phyloP scores from a whole-genome alignment of 2,797 vertebrate genomes.

The Cirrhinus molitorella region DNA sequence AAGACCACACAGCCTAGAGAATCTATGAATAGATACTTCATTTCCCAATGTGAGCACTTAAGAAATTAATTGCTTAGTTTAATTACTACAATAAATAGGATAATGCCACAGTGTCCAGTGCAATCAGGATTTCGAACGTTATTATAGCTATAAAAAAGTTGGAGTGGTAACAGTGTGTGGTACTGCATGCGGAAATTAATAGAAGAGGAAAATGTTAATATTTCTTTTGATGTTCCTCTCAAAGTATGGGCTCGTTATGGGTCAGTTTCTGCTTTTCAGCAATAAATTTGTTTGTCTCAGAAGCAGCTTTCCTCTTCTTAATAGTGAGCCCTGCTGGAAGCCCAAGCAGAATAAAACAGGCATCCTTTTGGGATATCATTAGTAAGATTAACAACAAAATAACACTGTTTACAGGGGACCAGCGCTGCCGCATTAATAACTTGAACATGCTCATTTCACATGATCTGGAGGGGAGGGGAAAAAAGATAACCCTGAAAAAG shows the following conservation, averaged over 20 bases:
- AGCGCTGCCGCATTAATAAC: constrained; percentile 61
- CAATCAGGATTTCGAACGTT: constrained; percentile 7
- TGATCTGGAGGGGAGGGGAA: neutral
- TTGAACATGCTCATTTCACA: constrained; percentile 64
- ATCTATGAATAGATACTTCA: constrained; percentile 8
- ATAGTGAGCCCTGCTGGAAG: constrained; percentile 50
- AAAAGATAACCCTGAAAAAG: constrained; percentile 40
- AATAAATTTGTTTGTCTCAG: constrained; percentile 56
- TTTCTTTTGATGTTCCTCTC: constrained; percentile 46
- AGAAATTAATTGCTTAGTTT: constrained; percentile 30
- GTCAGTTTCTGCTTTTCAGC: constrained; percentile 59
- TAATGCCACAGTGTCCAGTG: constrained; percentile 19
- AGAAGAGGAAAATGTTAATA: constrained; percentile 41
- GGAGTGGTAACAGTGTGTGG: constrained; percentile 15
- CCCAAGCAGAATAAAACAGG: constrained; percentile 45
- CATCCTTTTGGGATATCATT: constrained; percentile 73
- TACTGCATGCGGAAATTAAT: constrained; percentile 33
- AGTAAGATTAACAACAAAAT: constrained; percentile 72
- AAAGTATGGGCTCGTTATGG: constrained; percentile 43
- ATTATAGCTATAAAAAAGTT: constrained; percentile 28
- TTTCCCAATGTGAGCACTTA: constrained; percentile 37
- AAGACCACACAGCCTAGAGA: neutral
- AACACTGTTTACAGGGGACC: constrained; percentile 67
- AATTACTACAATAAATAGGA: constrained; percentile 40
- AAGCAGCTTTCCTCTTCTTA: constrained; percentile 49